Evolutionary conservation across 2,797 vertebrate genomes (phyloP).

Genomic region (Pelodytes ibericus): DNA sequence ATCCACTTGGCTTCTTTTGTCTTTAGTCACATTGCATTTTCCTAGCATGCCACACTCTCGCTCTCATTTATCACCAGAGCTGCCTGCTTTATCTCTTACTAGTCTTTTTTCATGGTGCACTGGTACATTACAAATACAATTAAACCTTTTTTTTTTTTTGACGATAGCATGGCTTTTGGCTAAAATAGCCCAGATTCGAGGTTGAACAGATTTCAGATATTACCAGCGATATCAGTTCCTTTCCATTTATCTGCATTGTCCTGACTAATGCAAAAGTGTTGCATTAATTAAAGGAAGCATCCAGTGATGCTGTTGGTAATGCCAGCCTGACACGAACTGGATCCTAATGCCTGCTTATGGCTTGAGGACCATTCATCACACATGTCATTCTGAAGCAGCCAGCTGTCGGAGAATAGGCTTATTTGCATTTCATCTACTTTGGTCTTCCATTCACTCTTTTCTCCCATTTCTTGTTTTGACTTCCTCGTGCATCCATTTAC

Average conservation of each 20-base stretch:
- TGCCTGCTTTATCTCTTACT: constrained; percentile 73
- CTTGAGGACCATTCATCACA: constrained; percentile 95
- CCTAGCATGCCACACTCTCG: constrained; percentile 72
- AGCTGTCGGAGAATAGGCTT: constrained; percentile 86
- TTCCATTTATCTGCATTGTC: constrained; percentile 78
- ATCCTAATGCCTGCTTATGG: constrained; percentile 88
- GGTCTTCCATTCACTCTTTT: constrained; percentile 63
- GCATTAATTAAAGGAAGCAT: constrained; percentile 93
- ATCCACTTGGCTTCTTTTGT: constrained; percentile 62
- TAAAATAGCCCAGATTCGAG: constrained; percentile 76
- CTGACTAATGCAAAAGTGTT: constrained; percentile 74
- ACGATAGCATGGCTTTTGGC: constrained; percentile 75
- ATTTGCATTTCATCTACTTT: constrained; percentile 88
- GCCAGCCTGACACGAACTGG: constrained; percentile 86
- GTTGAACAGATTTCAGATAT: constrained; percentile 82
- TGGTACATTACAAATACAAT: constrained; percentile 83
- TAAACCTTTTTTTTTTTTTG: constrained; percentile 77
- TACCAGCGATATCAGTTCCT: constrained; percentile 77
- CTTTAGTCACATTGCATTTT: constrained; percentile 72
- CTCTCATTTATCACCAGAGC: constrained; percentile 79
- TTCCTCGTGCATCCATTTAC: constrained; percentile 54
- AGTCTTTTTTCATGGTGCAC: constrained; percentile 79
- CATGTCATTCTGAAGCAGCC: constrained; percentile 89
- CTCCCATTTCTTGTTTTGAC: constrained; percentile 22
- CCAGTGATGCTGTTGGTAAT: constrained; percentile 77